Base-by-base conservation (phyloP, 2,113 vertebrate genomes). In the Phrynocephalus versicolor region DNA sequence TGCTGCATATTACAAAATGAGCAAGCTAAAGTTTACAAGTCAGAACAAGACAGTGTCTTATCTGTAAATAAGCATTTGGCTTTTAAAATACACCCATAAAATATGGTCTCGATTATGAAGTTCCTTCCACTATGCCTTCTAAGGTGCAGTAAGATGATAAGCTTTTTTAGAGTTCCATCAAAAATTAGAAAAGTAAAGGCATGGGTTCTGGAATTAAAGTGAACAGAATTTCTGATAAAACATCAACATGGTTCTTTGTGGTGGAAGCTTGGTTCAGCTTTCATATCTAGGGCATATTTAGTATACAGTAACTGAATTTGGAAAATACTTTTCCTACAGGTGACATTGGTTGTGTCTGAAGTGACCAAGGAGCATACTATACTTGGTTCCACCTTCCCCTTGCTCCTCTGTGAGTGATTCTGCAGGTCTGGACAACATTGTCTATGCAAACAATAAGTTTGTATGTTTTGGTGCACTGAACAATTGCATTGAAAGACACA, bases 131-230 rank as follows among this genome's bases (percentile, higher is more conserved):
- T 16, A 69, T 0, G 25, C 3, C 27, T 71, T 83, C 62, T 21
- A 1, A 2, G 0, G 2, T 93, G 91, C n/a, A 15, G 81, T 88
- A 27, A 1, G 5, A 83, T 1, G 92, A 91, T 94, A 93, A 89
- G 67, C 15, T 12, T 27, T 72, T 67, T 64, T 18, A 58, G 69
- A 39, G 51, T 82, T 0, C 25, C 35, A 57, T 12, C 14, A 85
- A 89, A 57, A 79, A 64, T 35, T 30, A 33, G 13, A 8, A 23
- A 30, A 79, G 7, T 33, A 41, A 13, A 65, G 45, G 57, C 79
- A 9, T 79, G 69, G 41, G 70, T 3, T 1, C 45, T 16, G 16
- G 25, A 12, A 65, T 78, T 70, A 30, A 58, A 85, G 37, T 41
- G 27, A 6, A 39, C 23, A 27, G 30, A 15, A 25, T 57, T 18